Evolutionary conservation across 1,140 invertebrate species (phyloP).

Genomic region (Rhyzopertha dominica): DNA sequence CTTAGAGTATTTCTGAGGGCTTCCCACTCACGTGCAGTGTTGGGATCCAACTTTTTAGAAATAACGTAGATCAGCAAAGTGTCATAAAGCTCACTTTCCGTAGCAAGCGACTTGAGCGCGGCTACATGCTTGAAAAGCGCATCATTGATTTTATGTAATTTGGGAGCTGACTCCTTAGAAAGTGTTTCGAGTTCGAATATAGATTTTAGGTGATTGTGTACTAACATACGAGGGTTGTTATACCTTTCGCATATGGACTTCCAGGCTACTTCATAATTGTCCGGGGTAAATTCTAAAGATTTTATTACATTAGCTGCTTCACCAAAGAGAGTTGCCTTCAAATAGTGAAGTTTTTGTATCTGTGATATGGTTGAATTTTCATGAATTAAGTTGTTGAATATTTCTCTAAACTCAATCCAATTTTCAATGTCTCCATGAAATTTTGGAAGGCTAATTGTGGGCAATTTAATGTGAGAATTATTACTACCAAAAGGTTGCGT

Average conservation of each 20-base stretch:
- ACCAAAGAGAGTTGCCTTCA: slow-evolving; percentile 31
- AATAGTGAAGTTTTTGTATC: slow-evolving; percentile 38
- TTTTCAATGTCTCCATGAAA: slow-evolving; percentile 35
- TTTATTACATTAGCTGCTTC: slow-evolving; percentile 34
- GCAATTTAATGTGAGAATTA: too few species aligned
- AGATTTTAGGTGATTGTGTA: slow-evolving; percentile 38
- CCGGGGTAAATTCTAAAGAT: slow-evolving; percentile 33
- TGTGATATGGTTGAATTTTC: slow-evolving; percentile 23
- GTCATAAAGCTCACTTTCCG: slow-evolving; percentile 25
- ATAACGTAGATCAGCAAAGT: slow-evolving; percentile 13
- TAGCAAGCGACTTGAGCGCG: slow-evolving; percentile 33
- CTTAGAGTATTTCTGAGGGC: not conserved
- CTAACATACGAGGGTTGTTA: slow-evolving; percentile 38
- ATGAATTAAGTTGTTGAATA: slow-evolving; percentile 33
- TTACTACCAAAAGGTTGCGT: too few species aligned
- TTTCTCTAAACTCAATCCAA: slow-evolving; percentile 34
- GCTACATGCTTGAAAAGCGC: slow-evolving; percentile 34
- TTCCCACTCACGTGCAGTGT: slow-evolving; percentile 12
- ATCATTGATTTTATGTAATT: slow-evolving; percentile 39
- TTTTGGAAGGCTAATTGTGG: slow-evolving; percentile 30
- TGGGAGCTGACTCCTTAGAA: slow-evolving; percentile 20
- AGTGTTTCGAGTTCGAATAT: slow-evolving; percentile 29
- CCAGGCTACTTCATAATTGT: slow-evolving; percentile 41
- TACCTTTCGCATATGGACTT: slow-evolving; percentile 38
- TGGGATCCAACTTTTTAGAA: slow-evolving; percentile 12